These are phyloP conservation scores for Siphamia tubifer DNA, from an alignment of 2,113 vertebrate genomes.

Conservation along the genomic window DNA sequence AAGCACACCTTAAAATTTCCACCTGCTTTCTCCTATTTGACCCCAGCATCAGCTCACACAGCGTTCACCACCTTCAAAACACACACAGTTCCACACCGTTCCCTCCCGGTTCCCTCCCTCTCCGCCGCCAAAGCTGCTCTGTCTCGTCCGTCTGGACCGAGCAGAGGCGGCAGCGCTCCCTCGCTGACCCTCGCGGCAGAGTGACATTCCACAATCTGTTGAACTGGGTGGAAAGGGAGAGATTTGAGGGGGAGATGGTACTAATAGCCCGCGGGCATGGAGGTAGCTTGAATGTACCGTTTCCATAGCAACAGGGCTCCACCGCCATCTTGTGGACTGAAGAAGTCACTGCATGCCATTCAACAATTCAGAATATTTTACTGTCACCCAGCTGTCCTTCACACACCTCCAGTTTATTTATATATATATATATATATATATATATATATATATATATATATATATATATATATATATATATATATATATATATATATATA, in stretches of 20 bases:
- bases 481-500: too few species aligned
- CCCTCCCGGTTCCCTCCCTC: not conserved
- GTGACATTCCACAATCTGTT: slow-evolving; percentile 8
- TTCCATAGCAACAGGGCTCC: slow-evolving; percentile 63
- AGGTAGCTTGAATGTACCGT: slow-evolving; percentile 26
- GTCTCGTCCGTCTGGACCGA: slow-evolving; percentile 4
- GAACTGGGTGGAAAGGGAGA: slow-evolving; percentile 12
- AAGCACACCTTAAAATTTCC: slow-evolving; percentile 23
- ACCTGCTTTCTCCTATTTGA: slow-evolving; percentile 4
- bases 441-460: too few species aligned
- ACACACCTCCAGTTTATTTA: not conserved
- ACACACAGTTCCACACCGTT: too few species aligned
- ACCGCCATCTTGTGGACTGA: slow-evolving; percentile 70
- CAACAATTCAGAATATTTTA: not conserved
- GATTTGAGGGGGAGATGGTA: slow-evolving; percentile 6
- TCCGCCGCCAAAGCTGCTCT: not conserved
- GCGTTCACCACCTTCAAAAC: too few species aligned
- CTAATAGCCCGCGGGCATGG: not conserved
- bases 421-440: too few species aligned
- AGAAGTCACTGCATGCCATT: not conserved
- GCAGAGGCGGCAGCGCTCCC: not conserved
- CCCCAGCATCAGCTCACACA: slow-evolving; percentile 21
- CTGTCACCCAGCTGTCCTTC: not conserved
- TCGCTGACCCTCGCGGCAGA: slow-evolving; percentile 34
- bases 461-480: too few species aligned